These are phyloP conservation scores for Picathartes gymnocephalus DNA, from an alignment of 2,113 vertebrate species.

Conservation along the genomic window DNA sequence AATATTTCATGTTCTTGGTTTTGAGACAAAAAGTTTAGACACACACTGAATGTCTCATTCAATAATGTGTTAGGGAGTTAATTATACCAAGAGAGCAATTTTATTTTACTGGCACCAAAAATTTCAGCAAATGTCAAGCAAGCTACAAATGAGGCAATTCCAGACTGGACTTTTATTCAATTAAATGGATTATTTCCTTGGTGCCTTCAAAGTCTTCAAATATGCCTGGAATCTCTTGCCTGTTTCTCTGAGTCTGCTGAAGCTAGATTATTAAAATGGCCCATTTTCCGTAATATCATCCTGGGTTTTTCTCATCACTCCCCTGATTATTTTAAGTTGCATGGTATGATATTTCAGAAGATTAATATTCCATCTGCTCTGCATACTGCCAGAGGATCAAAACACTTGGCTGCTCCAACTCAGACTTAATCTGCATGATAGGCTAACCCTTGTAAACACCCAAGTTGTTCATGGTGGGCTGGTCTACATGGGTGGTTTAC, in stretches of 20 bases:
- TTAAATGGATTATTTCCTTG: slow-evolving; percentile 49
- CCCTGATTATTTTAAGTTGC: slow-evolving; percentile 23
- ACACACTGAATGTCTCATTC: neutral
- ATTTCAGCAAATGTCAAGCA: slow-evolving; percentile 35
- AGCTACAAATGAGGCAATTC: slow-evolving; percentile 18
- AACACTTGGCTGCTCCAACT: slow-evolving; percentile 6
- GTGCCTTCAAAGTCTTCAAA: slow-evolving; percentile 36
- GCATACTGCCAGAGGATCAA: slow-evolving; percentile 8
- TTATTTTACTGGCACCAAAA: slow-evolving; percentile 20
- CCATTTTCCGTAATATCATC: neutral
- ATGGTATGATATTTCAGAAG: slow-evolving; percentile 31
- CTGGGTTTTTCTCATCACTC: slow-evolving; percentile 25
- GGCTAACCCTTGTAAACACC: neutral
- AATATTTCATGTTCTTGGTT: neutral
- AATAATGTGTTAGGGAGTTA: slow-evolving; percentile 1
- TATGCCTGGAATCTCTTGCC: slow-evolving; percentile 42
- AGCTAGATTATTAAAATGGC: neutral
- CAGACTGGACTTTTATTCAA: neutral
- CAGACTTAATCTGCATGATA: neutral
- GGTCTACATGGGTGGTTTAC: slow-evolving; percentile 44
- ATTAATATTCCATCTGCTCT: slow-evolving; percentile 45
- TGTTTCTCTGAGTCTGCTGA: neutral
- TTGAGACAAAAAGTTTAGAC: neutral
- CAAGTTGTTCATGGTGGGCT: neutral
- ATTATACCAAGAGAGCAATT: neutral